phyloP scores from a whole-genome alignment of 1,140 invertebrate genomes.

The Xylocopa sonorina region DNA sequence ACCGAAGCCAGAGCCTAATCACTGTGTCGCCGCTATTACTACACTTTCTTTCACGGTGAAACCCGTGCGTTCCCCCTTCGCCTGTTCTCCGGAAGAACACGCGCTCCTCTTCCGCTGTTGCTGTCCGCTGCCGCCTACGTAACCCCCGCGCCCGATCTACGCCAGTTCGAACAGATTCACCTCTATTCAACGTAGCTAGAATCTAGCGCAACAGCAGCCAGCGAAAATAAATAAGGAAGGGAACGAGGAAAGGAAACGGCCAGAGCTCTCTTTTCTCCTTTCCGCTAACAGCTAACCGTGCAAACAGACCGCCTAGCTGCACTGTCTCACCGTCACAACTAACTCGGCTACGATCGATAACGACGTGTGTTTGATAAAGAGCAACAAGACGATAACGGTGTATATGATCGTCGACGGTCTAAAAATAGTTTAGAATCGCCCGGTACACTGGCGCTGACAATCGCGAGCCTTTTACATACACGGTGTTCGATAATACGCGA shows the following conservation, averaged over 20 bases:
- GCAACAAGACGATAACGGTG: constrained; percentile 23
- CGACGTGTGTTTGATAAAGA: constrained; percentile 35
- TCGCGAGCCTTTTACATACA: constrained; percentile 36
- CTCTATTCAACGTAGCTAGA: constrained; percentile 11
- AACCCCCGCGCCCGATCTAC: neutral
- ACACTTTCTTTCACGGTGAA: constrained; percentile 23
- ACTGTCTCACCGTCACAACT: constrained; percentile 14
- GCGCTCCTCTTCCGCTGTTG: constrained; percentile 4
- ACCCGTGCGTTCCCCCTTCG: constrained; percentile 7
- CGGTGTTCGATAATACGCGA: constrained; percentile 50
- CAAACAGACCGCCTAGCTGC: constrained; percentile 4
- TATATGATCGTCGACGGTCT: constrained; percentile 34
- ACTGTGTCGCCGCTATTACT: constrained; percentile 17
- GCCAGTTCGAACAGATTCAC: constrained; percentile 6
- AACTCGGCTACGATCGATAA: constrained; percentile 40
- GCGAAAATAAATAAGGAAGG: no score
- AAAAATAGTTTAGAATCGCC: constrained; percentile 39
- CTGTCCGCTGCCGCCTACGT: neutral
- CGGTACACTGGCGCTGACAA: constrained; percentile 34
- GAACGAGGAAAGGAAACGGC: neutral
- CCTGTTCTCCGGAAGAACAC: neutral
- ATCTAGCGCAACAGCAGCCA: neutral
- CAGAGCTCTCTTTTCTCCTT: constrained; percentile 6
- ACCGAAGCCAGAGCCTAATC: constrained; percentile 47
- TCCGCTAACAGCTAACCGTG: constrained; percentile 29